Conservation (phyloP, 2,888 invertebrate genomes). For the Diogma glabrata region DNA sequence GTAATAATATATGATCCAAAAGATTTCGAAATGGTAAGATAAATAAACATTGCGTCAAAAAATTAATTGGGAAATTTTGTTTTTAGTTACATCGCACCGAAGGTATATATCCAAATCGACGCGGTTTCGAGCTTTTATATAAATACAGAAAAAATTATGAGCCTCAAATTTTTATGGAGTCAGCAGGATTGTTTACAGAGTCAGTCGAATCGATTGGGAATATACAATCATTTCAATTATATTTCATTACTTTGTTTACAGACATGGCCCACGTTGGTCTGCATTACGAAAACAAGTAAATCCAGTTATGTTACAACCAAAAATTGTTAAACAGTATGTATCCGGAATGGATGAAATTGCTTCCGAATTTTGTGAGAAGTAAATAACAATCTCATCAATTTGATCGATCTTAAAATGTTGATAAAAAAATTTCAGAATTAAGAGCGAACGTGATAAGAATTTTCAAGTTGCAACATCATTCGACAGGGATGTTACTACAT, state of each 20-base stretch:
- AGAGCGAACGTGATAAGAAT: conserved; percentile 13
- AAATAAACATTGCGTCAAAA: no score
- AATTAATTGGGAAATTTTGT: no score
- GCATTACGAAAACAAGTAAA: conserved; percentile 53
- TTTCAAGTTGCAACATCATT: conserved; percentile 32
- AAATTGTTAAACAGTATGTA: conserved; percentile 41
- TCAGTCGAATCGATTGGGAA: no score
- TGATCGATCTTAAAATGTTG: neutral
- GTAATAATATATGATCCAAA: conserved; percentile 4
- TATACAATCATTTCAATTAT: no score
- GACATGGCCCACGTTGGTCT: conserved; percentile 54
- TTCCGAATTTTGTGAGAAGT: conserved; percentile 31
- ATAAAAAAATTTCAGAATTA: neutral
- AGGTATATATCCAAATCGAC: conserved; percentile 9
- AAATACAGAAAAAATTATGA: conserved; percentile 5
- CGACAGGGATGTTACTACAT: conserved; percentile 37
- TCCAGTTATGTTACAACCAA: conserved; percentile 52
- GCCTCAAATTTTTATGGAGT: conserved; percentile 5
- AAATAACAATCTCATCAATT: conserved; percentile 3
- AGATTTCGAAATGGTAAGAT: conserved; percentile 11
- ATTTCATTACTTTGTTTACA: no score
- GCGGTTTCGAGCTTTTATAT: conserved; percentile 8
- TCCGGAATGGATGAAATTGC: conserved; percentile 41
- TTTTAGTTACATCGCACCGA: no score
- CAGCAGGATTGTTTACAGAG: conserved; percentile 11